A percentile compares a stretch with the other conserved stretches of the same genome.
Evolutionary conservation across 1,140 invertebrate genomes (phyloP).

Genomic region (Drosophila punjabiensis): DNA sequence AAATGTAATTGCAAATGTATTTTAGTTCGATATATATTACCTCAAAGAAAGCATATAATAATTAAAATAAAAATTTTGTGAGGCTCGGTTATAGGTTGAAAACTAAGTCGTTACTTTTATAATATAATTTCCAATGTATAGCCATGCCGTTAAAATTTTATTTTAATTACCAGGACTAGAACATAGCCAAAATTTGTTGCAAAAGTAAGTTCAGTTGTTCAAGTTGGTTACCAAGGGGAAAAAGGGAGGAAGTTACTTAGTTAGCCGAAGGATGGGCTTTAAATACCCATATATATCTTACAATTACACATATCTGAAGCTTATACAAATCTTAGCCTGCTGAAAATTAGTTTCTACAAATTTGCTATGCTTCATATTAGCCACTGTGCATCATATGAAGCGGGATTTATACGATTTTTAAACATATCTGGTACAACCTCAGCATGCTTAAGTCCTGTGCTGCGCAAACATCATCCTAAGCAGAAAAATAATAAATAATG

Average conservation of each 20-base stretch:
- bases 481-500: slow-evolving; percentile 55
- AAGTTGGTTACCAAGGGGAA: slow-evolving; percentile 21
- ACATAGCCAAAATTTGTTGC: no score
- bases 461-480: slow-evolving; percentile 46
- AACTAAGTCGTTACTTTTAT: no score
- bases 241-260: slow-evolving; percentile 4
- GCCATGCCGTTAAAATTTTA: no score
- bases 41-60: no score
- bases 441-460: slow-evolving; percentile 35
- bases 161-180: no score
- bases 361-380: slow-evolving; percentile 18
- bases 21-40: no score
- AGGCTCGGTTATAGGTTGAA: no score
- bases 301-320: slow-evolving; percentile 58
- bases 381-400: slow-evolving; percentile 28
- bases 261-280: slow-evolving; percentile 29
- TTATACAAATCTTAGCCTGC: slow-evolving; percentile 64
- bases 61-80: no score
- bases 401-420: slow-evolving; percentile 38
- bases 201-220: no score
- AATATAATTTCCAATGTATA: no score
- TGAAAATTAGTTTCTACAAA: slow-evolving; percentile 34
- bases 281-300: slow-evolving; percentile 22
- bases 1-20: no score
- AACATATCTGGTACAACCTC: slow-evolving; percentile 65